Conservation (phyloP, 2,888 invertebrate species). For the Pristionchus arcanus region DNA sequence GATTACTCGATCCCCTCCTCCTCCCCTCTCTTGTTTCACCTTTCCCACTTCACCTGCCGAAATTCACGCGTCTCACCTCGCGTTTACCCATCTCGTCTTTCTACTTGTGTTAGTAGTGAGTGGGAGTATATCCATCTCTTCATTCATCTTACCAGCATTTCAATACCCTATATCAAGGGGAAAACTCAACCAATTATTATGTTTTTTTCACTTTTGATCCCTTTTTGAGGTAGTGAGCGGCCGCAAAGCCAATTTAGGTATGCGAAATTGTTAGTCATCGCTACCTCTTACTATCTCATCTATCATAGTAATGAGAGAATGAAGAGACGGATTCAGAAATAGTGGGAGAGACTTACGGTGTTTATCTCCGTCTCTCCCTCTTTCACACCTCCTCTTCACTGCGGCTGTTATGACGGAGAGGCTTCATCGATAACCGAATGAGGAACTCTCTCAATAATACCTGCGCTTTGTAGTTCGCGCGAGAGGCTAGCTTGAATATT, state of each 20-base stretch:
- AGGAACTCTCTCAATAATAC: background rate
- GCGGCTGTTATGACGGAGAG: background rate
- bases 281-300: too few species aligned
- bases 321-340: background rate
- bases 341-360: constrained; percentile 10
- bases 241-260: too few species aligned
- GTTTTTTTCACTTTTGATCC: too few species aligned
- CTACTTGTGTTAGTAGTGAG: background rate
- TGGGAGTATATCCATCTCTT: too few species aligned
- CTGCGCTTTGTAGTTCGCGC: too few species aligned
- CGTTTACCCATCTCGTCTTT: constrained; percentile 42
- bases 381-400: background rate
- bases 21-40: constrained; percentile 3
- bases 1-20: background rate
- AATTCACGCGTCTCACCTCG: constrained; percentile 15
- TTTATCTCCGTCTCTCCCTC: constrained; percentile 9
- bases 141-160: too few species aligned
- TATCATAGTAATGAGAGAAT: too few species aligned
- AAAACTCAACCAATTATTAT: too few species aligned
- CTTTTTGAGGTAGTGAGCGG: too few species aligned
- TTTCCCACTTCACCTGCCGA: background rate
- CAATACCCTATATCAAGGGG: too few species aligned
- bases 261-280: too few species aligned
- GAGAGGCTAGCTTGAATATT: too few species aligned
- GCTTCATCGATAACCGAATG: constrained; percentile 5